These are phyloP conservation scores for Epinephelus malabaricus DNA, from an alignment of 2,797 vertebrate species.

Conservation along the genomic window DNA sequence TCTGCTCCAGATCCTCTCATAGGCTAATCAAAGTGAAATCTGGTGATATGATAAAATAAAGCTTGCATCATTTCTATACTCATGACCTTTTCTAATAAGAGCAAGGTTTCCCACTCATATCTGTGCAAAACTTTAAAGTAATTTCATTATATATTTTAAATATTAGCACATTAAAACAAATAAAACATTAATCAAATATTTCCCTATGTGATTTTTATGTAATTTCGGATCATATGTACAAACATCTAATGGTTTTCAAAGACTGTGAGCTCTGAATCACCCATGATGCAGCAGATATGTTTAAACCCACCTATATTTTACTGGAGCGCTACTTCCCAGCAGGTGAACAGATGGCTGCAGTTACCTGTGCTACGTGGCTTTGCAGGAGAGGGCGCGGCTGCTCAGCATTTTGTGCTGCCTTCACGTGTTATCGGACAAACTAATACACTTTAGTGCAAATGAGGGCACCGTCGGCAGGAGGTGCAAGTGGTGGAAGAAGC, in stretches of 20 bases:
- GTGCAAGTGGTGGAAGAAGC: no score
- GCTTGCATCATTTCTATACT: constrained; percentile 6
- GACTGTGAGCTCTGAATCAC: neutral
- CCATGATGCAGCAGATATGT: neutral
- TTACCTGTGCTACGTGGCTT: constrained; percentile 61
- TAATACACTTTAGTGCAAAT: accelerated
- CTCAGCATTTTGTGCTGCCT: constrained; percentile 46
- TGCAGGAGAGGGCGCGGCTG: constrained; percentile 46
- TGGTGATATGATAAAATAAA: constrained; percentile 17
- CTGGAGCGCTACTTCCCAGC: no score
- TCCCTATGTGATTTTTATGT: neutral
- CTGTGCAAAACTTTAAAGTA: neutral
- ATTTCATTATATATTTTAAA: neutral
- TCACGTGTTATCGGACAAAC: constrained; percentile 31
- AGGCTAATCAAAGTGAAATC: constrained; percentile 24
- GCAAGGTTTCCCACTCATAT: neutral
- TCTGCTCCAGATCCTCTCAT: constrained; percentile 32
- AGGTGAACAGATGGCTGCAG: neutral
- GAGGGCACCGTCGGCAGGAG: no score
- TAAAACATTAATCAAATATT: neutral
- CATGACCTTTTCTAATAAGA: neutral
- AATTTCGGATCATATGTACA: neutral
- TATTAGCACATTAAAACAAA: neutral
- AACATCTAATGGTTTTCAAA: neutral
- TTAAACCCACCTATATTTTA: neutral